Base-by-base conservation (phyloP, 2,888 invertebrate species). In the Aleiodes alternator region DNA sequence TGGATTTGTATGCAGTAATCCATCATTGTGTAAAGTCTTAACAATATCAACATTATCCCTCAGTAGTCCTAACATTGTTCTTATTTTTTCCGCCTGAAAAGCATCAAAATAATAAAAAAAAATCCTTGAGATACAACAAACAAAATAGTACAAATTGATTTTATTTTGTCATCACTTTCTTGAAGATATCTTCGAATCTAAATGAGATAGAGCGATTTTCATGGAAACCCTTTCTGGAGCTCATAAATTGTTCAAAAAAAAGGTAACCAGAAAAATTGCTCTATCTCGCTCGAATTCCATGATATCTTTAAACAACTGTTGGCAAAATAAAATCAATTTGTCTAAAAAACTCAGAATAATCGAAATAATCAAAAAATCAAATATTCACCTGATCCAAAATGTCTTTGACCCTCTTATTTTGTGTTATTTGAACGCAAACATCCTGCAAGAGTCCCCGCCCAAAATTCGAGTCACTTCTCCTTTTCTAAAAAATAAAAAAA, bases 11-110 rank as follows among this genome's bases (percentile, higher is more conserved):
- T 89, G 87, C 12, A 86, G 84, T 1, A 89, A 81, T 73, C 87
- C 84, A 80, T 89, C 86, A 70, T 92, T 92, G 83, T 93, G 93
- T 82, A 90, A 83, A 59, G 85, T 84, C 79, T 89, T 89, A 6
- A 90, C 86, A 53, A 87, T 85, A 12, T 81, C 79, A 34, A 88
- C 86, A 76, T 90, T 90, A 12, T 85, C 83, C 31, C 82, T 80
- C 59, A 90, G 82, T 31, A 88, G 83, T 34, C 87, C 84, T n/a
- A 90, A 87, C 75, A 89, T 78, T 53, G 78, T 84, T 5, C 90
- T 89, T 76, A 89, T 84, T 78, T 89, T 87, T 74, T 88, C 87
- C 12, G 84, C 90, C 90, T 90, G 57, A 75, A 70, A 64, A 57
- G 48, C 16, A 43, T 38, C 38, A 51, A 43, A 55, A 69, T 11